These are phyloP conservation scores for Pan troglodytes DNA, from an alignment of 2,113 vertebrate species.

Conservation along the genomic window DNA sequence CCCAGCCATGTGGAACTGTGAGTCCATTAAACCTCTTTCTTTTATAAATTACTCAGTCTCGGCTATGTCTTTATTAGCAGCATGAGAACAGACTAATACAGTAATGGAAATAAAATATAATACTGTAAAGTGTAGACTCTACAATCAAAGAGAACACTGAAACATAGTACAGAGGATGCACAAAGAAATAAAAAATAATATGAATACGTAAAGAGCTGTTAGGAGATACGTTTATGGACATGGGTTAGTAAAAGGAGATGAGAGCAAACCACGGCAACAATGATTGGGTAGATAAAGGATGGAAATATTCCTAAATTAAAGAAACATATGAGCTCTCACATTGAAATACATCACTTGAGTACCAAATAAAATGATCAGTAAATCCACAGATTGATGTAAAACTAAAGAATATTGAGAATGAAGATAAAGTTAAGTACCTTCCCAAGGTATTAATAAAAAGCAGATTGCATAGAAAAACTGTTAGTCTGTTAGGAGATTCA, in stretches of 20 bases:
- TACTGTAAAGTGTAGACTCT: background rate
- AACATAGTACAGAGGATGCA: background rate
- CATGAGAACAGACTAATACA: too few species aligned
- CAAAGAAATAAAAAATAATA: background rate
- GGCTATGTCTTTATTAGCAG: too few species aligned
- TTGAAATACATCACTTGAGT: background rate
- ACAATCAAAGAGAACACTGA: background rate
- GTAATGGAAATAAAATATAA: background rate
- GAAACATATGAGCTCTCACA: background rate
- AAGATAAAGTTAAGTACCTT: background rate
- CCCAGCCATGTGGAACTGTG: too few species aligned
- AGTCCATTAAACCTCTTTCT: too few species aligned
- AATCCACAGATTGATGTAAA: background rate
- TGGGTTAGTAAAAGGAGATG: background rate
- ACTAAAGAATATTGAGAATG: background rate
- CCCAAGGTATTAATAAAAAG: background rate
- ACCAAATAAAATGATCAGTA: background rate
- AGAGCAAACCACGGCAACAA: background rate
- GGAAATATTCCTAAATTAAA: background rate
- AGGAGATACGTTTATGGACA: background rate
- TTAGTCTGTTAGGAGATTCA: background rate
- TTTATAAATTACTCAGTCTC: too few species aligned
- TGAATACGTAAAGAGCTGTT: background rate
- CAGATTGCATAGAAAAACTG: background rate
- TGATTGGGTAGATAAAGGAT: background rate